Percentiles rank a stretch among this genome's conserved stretches.
Evolutionary conservation across 2,888 invertebrate genomes (phyloP).

Genomic region (Cerceris ruficornis): DNA sequence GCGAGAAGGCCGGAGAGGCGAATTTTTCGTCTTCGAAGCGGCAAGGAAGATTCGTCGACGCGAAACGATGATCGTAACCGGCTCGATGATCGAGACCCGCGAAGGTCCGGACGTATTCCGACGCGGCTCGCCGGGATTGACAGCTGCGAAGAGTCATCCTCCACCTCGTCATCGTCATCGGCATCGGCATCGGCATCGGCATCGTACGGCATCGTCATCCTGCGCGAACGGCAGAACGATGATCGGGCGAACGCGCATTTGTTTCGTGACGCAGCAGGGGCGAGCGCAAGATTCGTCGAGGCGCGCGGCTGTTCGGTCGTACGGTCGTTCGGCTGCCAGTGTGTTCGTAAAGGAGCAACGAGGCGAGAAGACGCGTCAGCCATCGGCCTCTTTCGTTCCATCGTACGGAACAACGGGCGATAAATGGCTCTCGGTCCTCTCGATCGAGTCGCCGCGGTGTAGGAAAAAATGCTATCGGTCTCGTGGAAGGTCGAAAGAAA

Average conservation of each 20-base stretch:
- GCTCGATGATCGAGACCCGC: constrained; percentile 3
- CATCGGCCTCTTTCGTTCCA: constrained; percentile 37
- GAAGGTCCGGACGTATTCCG: not conserved
- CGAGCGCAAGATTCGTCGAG: constrained; percentile 39
- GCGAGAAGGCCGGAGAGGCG: too few species aligned
- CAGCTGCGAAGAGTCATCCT: constrained; percentile 79
- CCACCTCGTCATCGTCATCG: constrained; percentile 69
- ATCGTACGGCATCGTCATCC: constrained; percentile 59
- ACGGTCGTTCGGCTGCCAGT: constrained; percentile 2
- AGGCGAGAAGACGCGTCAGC: constrained; percentile 36
- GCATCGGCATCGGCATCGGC: constrained; percentile 66
- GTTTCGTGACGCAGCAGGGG: constrained; percentile 80
- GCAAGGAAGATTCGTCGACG: not conserved
- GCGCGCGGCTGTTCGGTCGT: constrained; percentile 19
- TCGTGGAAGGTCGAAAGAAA: too few species aligned
- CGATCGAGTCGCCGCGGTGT: not conserved
- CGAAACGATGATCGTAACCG: not conserved
- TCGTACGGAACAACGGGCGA: not conserved
- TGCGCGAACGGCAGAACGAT: constrained; percentile 66
- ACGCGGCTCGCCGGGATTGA: constrained; percentile 70
- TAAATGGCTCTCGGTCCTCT: constrained; percentile 5
- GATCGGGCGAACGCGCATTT: constrained; percentile 78
- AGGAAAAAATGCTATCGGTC: too few species aligned
- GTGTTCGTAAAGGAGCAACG: constrained; percentile 43
- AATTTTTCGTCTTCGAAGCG: too few species aligned